These are phyloP conservation scores for Rhabditoides inermis DNA, from an alignment of 2,888 invertebrate genomes.

Conservation along the genomic window DNA sequence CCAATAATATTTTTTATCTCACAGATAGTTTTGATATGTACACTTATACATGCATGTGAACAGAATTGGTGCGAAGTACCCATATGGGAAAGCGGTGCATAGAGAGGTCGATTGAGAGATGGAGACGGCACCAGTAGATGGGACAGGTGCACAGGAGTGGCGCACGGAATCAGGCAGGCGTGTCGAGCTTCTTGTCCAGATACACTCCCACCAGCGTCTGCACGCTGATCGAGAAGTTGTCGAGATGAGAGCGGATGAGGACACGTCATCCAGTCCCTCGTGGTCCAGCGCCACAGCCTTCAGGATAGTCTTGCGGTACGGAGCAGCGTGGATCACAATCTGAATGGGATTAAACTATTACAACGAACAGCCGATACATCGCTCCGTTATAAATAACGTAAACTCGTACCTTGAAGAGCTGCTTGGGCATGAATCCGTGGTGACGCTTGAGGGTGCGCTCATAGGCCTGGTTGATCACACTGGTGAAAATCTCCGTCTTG, in stretches of 20 bases:
- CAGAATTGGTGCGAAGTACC: no score
- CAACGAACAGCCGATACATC: background rate
- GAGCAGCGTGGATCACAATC: slow-evolving; percentile 46
- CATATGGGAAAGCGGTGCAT: no score
- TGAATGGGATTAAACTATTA: slow-evolving; percentile 13
- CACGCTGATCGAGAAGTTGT: slow-evolving; percentile 45
- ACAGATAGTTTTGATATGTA: no score
- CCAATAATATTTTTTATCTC: no score
- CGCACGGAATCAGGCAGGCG: no score
- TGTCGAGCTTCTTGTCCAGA: slow-evolving; percentile 35
- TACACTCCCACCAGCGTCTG: slow-evolving; percentile 43
- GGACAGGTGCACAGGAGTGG: no score
- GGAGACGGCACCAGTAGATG: no score
- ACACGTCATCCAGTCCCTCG: slow-evolving; percentile 45
- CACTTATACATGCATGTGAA: no score
- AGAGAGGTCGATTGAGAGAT: no score
- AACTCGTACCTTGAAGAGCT: slow-evolving; percentile 50
- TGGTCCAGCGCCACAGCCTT: slow-evolving; percentile 46
- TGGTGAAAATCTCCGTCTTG: slow-evolving; percentile 36
- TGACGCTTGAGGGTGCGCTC: slow-evolving; percentile 44
- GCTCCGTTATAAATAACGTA: no score
- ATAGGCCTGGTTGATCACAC: slow-evolving; percentile 35
- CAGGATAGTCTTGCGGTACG: slow-evolving; percentile 42
- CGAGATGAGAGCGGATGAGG: slow-evolving; percentile 46
- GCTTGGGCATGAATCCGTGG: slow-evolving; percentile 45